Conservation (phyloP, 2,113 vertebrate species). For the Paramormyrops kingsleyae region DNA sequence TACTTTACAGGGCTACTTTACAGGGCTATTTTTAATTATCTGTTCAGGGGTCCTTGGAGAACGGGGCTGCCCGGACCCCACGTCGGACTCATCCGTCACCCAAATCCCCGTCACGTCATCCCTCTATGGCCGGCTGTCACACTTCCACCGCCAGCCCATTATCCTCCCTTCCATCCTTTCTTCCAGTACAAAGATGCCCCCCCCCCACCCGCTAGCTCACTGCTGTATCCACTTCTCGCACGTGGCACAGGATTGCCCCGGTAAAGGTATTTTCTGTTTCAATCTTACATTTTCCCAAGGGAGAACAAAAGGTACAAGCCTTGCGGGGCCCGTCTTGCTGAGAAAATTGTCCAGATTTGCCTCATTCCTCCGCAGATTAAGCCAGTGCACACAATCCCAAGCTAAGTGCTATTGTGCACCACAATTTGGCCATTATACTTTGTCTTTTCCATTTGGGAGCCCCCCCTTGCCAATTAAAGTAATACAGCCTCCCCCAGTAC, state of each 20-base stretch:
- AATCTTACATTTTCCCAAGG: slow-evolving; percentile 99
- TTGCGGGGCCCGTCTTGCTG: slow-evolving; percentile 95
- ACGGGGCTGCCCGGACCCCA: slow-evolving; percentile 77
- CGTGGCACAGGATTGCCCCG: slow-evolving; percentile 91
- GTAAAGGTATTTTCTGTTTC: slow-evolving; percentile 99
- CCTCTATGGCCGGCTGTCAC: slow-evolving; percentile 72
- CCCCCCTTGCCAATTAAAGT: slow-evolving; percentile 95
- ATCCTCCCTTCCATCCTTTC: slow-evolving; percentile 75
- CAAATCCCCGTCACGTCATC: slow-evolving; percentile 93
- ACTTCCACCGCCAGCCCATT: slow-evolving; percentile 78
- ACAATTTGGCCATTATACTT: slow-evolving; percentile 99
- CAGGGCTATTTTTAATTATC: slow-evolving; percentile 85
- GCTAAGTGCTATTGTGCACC: slow-evolving; percentile 96
- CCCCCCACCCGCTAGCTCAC: slow-evolving; percentile 62
- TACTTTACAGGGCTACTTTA: too few relatives aligned
- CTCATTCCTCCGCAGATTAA: slow-evolving; percentile 99
- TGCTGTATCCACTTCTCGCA: slow-evolving; percentile 94
- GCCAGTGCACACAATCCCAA: slow-evolving; percentile 92
- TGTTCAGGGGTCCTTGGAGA: slow-evolving; percentile 81
- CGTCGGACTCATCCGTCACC: slow-evolving; percentile 86
- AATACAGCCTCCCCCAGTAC: slow-evolving; percentile 98
- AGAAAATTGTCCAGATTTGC: slow-evolving; percentile 98
- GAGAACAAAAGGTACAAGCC: slow-evolving; percentile 83
- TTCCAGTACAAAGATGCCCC: slow-evolving; percentile 77
- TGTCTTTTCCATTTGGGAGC: slow-evolving; percentile 94